phyloP scores from a whole-genome alignment of 2,113 vertebrate genomes.

The Coreoperca whiteheadi region DNA sequence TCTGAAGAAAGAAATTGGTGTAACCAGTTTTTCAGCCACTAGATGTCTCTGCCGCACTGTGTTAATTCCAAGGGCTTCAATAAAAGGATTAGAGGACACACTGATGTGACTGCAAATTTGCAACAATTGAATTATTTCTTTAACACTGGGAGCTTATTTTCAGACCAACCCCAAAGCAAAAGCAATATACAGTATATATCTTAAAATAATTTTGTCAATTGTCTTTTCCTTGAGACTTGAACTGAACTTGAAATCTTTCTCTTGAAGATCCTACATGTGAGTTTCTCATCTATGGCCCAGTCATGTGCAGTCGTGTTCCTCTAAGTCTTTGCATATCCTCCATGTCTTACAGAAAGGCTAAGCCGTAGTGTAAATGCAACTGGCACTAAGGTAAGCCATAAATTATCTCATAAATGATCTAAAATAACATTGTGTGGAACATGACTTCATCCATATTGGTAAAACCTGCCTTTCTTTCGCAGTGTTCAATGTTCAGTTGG shows the following conservation, averaged over 20 bases:
- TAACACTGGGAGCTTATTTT: not conserved
- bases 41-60: slow-evolving; percentile 79
- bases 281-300: not conserved
- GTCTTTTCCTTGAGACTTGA: not conserved
- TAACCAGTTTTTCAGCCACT: slow-evolving; percentile 65
- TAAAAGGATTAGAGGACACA: not conserved
- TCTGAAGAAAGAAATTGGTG: not conserved
- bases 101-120: not conserved
- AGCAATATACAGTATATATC: not conserved
- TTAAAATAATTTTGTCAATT: not conserved
- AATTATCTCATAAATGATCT: not conserved
- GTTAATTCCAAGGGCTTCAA: not conserved
- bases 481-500: not conserved
- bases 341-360: not conserved
- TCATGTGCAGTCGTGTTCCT: not conserved
- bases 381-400: not conserved
- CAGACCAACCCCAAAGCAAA: not conserved
- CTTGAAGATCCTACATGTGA: not conserved
- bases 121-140: not conserved
- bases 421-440: not conserved
- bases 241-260: not conserved
- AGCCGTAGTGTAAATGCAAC: not conserved
- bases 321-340: not conserved
- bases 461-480: not conserved
- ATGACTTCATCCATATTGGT: not conserved